phyloP scores from a whole-genome alignment of 2,113 vertebrate genomes.

The Rhizomys pruinosus region DNA sequence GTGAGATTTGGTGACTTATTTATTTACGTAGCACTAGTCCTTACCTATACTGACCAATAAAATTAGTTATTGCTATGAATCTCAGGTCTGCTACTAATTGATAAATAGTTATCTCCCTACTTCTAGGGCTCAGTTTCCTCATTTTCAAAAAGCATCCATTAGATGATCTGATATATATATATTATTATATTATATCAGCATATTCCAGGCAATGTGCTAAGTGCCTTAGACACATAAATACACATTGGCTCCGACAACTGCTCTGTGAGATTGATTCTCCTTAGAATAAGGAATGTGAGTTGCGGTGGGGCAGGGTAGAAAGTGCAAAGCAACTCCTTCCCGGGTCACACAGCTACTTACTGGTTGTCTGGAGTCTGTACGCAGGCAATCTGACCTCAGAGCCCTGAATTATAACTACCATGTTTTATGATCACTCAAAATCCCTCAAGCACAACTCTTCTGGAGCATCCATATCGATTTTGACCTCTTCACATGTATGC shows the following conservation, averaged over 20 bases:
- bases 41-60: background rate
- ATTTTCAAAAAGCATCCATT: background rate
- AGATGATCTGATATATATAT: background rate
- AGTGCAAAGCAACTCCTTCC: background rate
- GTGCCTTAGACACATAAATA: slow-evolving; percentile 20
- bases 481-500: background rate
- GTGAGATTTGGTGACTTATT: background rate
- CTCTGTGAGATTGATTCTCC: background rate
- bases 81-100: background rate
- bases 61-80: background rate
- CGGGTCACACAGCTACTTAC: background rate
- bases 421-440: slow-evolving; percentile 46
- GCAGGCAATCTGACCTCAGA: background rate
- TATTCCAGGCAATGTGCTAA: background rate
- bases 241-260: background rate
- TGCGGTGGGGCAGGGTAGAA: background rate
- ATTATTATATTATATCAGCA: background rate
- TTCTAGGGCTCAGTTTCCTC: background rate
- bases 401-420: background rate
- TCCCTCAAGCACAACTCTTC: slow-evolving; percentile 29
- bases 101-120: background rate
- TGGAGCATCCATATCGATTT: background rate
- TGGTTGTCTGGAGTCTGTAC: background rate
- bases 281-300: background rate
- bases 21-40: background rate